Conservation (phyloP, 2,113 vertebrate genomes). For the Pachycephala philippinensis region DNA sequence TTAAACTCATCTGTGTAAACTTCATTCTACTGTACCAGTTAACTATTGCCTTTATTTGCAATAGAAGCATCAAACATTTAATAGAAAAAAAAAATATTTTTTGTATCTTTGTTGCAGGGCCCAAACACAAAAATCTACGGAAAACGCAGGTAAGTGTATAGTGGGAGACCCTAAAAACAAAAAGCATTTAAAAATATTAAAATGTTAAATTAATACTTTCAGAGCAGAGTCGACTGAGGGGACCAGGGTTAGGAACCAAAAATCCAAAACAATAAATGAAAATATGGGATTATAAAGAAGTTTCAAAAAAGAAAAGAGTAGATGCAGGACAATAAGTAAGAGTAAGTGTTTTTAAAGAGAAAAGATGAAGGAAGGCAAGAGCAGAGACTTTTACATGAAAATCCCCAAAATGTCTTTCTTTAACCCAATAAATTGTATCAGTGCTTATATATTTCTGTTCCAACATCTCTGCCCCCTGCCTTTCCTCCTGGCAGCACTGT, state of each 20-base stretch:
- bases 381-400: neutral
- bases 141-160: constrained; percentile 66
- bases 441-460: neutral
- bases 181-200: neutral
- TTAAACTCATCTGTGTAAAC: neutral
- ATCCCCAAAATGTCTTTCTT: neutral
- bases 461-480: neutral
- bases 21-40: neutral
- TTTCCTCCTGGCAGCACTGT: neutral
- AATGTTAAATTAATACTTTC: neutral
- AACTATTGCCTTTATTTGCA: neutral
- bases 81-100: neutral
- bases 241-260: neutral
- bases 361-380: neutral
- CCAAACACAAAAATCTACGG: constrained; percentile 57
- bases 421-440: neutral
- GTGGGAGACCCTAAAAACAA: neutral
- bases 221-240: neutral
- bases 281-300: neutral
- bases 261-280: neutral
- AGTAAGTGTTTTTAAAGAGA: neutral
- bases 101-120: constrained; percentile 33
- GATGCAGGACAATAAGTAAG: neutral
- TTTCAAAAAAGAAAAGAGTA: neutral
- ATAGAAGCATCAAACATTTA: neutral